A percentile compares a stretch with the other conserved stretches of the same genome.
Evolutionary conservation across 1,140 invertebrate species (phyloP).

Genomic region (Diprion similis): DNA sequence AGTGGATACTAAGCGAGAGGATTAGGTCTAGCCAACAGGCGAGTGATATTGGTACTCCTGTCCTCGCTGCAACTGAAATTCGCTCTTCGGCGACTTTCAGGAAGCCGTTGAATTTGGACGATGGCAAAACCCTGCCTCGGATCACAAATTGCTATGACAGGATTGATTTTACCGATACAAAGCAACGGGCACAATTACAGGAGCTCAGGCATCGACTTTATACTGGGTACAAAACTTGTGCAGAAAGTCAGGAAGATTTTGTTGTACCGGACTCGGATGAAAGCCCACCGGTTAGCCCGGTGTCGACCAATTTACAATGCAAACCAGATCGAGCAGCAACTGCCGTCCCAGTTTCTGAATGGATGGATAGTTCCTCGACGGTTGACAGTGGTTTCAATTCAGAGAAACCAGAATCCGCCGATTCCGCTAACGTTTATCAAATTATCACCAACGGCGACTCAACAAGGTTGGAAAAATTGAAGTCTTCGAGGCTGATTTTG

Average conservation of each 20-base stretch:
- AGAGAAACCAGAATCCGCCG: neutral
- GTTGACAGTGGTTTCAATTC: slow-evolving; percentile 5
- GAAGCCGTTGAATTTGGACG: neutral
- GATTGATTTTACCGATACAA: no score
- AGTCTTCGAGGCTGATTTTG: no score
- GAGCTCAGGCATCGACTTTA: no score
- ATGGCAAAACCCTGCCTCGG: neutral
- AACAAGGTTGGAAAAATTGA: no score
- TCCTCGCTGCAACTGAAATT: no score
- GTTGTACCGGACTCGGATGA: neutral
- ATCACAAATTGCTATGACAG: neutral
- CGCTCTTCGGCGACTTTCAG: neutral
- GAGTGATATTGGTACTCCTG: no score
- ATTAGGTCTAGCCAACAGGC: neutral
- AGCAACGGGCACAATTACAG: no score
- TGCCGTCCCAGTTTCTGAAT: neutral
- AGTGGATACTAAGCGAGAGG: no score
- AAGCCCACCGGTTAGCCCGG: neutral
- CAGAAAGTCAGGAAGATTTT: neutral
- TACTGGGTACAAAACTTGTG: no score
- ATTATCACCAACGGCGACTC: no score
- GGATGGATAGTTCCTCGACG: neutral
- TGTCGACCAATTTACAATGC: neutral
- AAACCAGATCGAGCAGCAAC: neutral
- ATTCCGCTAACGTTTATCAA: no score